A percentile compares a stretch with the other conserved stretches of the same genome.
These are phyloP conservation scores for Agraylea sexmaculata DNA, from an alignment of 1,140 invertebrate species.

Conservation along the genomic window DNA sequence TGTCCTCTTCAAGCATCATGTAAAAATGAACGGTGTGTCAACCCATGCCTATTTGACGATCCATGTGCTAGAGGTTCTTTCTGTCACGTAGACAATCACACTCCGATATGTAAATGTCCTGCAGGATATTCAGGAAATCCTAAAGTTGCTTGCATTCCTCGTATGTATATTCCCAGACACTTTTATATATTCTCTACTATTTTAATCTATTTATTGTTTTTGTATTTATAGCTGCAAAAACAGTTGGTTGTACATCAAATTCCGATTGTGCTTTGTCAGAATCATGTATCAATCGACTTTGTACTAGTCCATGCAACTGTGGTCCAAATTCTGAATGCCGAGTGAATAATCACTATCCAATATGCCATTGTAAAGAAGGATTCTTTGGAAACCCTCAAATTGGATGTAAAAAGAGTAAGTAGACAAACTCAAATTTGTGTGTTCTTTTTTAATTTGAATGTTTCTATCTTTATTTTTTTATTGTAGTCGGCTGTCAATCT, in stretches of 20 bases:
- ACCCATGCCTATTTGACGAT: slow-evolving; percentile 57
- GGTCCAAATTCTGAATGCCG: slow-evolving; percentile 68
- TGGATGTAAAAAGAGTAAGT: slow-evolving; percentile 60
- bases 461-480: slow-evolving; percentile 23
- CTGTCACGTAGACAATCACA: slow-evolving; percentile 64
- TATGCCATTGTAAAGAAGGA: slow-evolving; percentile 64
- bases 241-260: slow-evolving; percentile 62
- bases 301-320: slow-evolving; percentile 74
- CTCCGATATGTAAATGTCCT: slow-evolving; percentile 69
- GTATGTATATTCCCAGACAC: slow-evolving; percentile 42
- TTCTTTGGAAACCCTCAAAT: slow-evolving; percentile 74
- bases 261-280: slow-evolving; percentile 66
- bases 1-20: slow-evolving; percentile 63
- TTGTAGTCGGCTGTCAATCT: slow-evolving; percentile 62
- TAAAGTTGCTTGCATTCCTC: slow-evolving; percentile 56
- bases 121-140: slow-evolving; percentile 65
- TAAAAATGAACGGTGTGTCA: slow-evolving; percentile 59
- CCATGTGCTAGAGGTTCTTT: slow-evolving; percentile 65
- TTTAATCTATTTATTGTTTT: slow-evolving; percentile 16
- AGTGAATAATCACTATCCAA: slow-evolving; percentile 69
- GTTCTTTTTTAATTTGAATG: slow-evolving; percentile 6
- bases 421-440: slow-evolving; percentile 8
- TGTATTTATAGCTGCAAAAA: slow-evolving; percentile 39
- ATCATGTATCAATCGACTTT: slow-evolving; percentile 66
- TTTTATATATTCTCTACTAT: slow-evolving; percentile 11